Evolutionary conservation across 2,113 vertebrate species (phyloP).

Genomic region (Prietella phreatophila): DNA sequence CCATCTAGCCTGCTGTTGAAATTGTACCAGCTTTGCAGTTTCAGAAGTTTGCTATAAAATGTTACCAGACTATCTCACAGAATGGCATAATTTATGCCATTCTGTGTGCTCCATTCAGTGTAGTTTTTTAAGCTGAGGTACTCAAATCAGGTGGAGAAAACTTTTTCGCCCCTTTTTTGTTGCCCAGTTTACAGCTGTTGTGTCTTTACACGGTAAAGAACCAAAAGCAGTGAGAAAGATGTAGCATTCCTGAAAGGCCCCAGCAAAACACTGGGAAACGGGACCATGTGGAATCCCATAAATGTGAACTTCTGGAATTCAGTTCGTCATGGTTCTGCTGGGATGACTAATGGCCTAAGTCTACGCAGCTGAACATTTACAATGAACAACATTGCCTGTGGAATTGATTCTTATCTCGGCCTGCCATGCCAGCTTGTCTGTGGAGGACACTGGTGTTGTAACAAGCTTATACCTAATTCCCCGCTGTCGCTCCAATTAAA

Average conservation of each 20-base stretch:
- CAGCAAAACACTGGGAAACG: conserved; percentile 22
- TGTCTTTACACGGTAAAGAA: conserved; percentile 3
- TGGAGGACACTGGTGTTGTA: conserved; percentile 34
- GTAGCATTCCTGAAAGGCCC: conserved; percentile 40
- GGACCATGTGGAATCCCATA: conserved; percentile 44
- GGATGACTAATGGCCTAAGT: conserved; percentile 39
- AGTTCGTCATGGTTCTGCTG: conserved; percentile 29
- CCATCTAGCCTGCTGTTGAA: not conserved
- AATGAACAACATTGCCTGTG: conserved; percentile 19
- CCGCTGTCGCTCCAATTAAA: conserved; percentile 60
- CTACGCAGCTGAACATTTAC: conserved; percentile 54
- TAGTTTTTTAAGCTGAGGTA: not conserved
- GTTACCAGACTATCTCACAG: not conserved
- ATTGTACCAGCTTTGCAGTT: not conserved
- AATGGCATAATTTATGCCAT: no score
- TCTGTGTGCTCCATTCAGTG: not conserved
- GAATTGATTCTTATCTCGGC: conserved; percentile 2
- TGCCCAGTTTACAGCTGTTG: not conserved
- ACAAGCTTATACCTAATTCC: conserved; percentile 38
- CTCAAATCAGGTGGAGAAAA: not conserved
- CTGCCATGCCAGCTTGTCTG: conserved; percentile 11
- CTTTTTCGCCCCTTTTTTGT: not conserved
- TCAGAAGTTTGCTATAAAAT: not conserved
- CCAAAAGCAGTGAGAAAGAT: not conserved
- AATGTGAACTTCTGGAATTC: conserved; percentile 48